These are phyloP conservation scores for Camponotus fellah DNA, from an alignment of 2,888 invertebrate species.

Conservation along the genomic window DNA sequence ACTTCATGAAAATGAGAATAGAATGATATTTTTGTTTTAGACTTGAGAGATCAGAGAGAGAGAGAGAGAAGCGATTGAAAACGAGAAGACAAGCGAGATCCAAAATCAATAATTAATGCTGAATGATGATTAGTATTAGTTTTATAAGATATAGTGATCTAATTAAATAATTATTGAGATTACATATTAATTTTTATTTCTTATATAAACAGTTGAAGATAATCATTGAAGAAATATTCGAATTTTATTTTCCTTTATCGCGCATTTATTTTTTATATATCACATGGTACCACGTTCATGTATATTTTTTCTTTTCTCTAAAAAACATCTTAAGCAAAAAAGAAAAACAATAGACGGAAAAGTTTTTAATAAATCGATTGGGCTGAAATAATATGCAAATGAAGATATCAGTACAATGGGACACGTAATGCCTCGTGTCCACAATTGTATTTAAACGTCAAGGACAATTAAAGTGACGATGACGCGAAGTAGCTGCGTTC, in stretches of 20 bases:
- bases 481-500: slow-evolving; percentile 32
- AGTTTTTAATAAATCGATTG: not conserved
- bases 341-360: not conserved
- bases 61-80: not conserved
- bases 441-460: slow-evolving; percentile 37
- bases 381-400: not conserved
- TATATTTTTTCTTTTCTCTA: not conserved
- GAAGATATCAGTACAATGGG: not conserved
- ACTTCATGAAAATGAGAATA: slow-evolving; percentile 14
- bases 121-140: not conserved
- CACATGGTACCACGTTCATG: not conserved
- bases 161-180: not conserved
- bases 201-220: not conserved
- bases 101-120: not conserved
- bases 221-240: not conserved
- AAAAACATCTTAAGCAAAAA: not conserved
- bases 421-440: not conserved
- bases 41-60: too few relatives aligned
- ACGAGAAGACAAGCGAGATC: not conserved
- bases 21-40: not conserved
- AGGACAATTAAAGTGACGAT: slow-evolving; percentile 28
- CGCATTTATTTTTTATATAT: not conserved
- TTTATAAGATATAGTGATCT: not conserved
- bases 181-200: not conserved
- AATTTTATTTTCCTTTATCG: not conserved